Evolutionary conservation across 2,113 vertebrate species (phyloP).

Genomic region (Istiophorus platypterus): DNA sequence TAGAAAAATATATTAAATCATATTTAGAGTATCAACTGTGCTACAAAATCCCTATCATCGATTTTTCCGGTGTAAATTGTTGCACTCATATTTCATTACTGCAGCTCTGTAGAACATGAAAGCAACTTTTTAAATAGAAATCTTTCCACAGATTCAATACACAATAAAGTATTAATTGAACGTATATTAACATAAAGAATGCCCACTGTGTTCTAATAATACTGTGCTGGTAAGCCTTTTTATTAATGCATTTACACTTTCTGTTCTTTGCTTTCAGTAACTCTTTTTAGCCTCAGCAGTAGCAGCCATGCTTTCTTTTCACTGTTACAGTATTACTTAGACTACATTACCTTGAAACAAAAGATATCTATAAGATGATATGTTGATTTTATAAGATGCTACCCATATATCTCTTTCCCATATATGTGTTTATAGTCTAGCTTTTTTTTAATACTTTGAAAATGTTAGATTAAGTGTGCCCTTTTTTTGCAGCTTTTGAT

Average conservation of each 20-base stretch:
- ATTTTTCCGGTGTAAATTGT: conserved; percentile 56
- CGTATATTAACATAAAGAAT: conserved; percentile 43
- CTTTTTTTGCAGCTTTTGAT: neutral
- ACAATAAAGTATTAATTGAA: conserved; percentile 42
- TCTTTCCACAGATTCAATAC: conserved; percentile 47
- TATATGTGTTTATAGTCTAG: neutral
- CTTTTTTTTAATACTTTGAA: neutral
- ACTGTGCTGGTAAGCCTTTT: conserved; percentile 10
- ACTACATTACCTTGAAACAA: neutral
- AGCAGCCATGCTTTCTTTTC: neutral
- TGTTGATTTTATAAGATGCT: no score
- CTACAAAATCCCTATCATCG: conserved; percentile 57
- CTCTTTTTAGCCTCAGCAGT: neutral
- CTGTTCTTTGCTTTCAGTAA: neutral
- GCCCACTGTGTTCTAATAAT: conserved; percentile 23
- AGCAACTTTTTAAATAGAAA: conserved; percentile 67
- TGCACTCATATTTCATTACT: conserved; percentile 66
- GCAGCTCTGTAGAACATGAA: conserved; percentile 56
- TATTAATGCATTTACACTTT: conserved; percentile 14
- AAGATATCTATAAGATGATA: no score
- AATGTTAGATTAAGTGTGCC: neutral
- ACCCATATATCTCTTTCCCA: neutral
- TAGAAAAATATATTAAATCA: conserved; percentile 56
- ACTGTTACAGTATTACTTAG: neutral
- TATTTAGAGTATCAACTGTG: conserved; percentile 63